Conservation (phyloP, 2,797 vertebrate genomes). For the Champsocephalus esox region DNA sequence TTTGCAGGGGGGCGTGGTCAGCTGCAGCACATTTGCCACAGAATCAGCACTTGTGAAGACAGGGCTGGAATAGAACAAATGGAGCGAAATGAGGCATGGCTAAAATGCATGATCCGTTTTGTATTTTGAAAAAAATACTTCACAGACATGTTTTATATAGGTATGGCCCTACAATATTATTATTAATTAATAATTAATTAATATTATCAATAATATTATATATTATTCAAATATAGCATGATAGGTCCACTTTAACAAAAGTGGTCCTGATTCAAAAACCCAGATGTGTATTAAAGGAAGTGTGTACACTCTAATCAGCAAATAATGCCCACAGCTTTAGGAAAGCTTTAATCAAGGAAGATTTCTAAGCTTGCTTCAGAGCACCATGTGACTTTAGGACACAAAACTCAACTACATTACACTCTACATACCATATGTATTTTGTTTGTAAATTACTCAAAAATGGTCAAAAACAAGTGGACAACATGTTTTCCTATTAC, state of each 20-base stretch:
- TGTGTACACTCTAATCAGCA: not conserved
- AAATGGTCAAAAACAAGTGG: slow-evolving; percentile 60
- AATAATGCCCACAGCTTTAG: not conserved
- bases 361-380: slow-evolving; percentile 10
- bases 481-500: slow-evolving; percentile 60
- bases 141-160: too few species aligned
- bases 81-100: too few species aligned
- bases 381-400: slow-evolving; percentile 19
- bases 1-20: too few species aligned
- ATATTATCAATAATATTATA: too few species aligned
- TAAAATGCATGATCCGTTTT: too few species aligned
- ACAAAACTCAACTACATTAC: slow-evolving; percentile 31
- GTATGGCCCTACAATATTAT: too few species aligned
- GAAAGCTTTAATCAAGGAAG: not conserved
- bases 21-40: too few species aligned
- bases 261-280: slow-evolving; percentile 9
- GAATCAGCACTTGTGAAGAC: too few species aligned
- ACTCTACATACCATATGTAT: slow-evolving; percentile 7
- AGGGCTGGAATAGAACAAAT: too few species aligned
- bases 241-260: not conserved
- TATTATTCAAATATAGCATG: too few species aligned
- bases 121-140: too few species aligned
- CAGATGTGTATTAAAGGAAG: slow-evolving; percentile 6
- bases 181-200: too few species aligned
- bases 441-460: slow-evolving; percentile 56